Percentiles rank a stretch among this genome's conserved stretches.
These are phyloP conservation scores for Gastrophryne carolinensis DNA, from an alignment of 2,797 vertebrate species.

Conservation along the genomic window DNA sequence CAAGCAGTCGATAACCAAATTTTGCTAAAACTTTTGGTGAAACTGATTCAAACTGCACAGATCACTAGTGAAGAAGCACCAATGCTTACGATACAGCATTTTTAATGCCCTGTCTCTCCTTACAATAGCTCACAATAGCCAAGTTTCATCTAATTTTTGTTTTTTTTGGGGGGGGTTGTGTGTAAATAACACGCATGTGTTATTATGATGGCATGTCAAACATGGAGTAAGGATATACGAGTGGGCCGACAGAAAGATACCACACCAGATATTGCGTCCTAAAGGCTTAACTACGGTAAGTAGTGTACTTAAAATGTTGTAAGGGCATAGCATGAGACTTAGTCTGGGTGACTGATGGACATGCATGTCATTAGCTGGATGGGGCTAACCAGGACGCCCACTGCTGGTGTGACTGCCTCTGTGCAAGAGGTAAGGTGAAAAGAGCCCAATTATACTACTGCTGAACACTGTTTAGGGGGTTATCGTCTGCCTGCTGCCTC, in stretches of 20 bases:
- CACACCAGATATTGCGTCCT: neutral
- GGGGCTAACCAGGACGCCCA: conserved; percentile 12
- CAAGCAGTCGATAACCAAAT: too few species aligned
- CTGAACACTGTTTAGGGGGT: conserved; percentile 40
- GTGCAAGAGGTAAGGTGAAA: conserved; percentile 37
- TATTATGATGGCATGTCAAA: neutral
- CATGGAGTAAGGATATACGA: neutral
- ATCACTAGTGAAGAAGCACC: too few species aligned
- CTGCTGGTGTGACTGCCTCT: conserved; percentile 20
- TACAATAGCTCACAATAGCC: too few species aligned
- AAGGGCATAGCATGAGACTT: neutral
- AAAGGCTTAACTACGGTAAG: conserved; percentile 32
- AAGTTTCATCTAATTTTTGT: too few species aligned
- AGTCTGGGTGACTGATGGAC: conserved; percentile 32
- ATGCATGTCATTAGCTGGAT: conserved; percentile 28
- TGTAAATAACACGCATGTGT: neutral
- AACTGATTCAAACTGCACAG: too few species aligned
- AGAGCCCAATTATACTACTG: conserved; percentile 43
- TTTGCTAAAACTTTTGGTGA: too few species aligned
- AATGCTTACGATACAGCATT: too few species aligned
- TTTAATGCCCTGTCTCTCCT: too few species aligned
- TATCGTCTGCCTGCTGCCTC: conserved; percentile 39
- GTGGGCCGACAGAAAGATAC: neutral
- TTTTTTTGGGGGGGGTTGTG: too few species aligned
- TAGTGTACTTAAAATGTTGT: neutral